These are phyloP conservation scores for Dicaeum eximium DNA, from an alignment of 2,113 vertebrate genomes.

Conservation along the genomic window DNA sequence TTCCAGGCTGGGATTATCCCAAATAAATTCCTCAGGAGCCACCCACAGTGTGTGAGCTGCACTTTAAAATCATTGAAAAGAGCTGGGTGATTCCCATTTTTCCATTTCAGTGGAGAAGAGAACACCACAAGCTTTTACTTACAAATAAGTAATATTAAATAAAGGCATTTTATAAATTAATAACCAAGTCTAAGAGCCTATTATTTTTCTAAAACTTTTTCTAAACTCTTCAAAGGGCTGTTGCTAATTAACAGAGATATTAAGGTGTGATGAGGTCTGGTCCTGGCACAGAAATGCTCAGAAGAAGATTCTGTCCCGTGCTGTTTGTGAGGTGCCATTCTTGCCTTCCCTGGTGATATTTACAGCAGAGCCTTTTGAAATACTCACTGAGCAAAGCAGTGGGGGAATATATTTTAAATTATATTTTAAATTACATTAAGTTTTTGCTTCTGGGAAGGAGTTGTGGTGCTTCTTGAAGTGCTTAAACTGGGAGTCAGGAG, in stretches of 20 bases:
- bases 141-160: not conserved
- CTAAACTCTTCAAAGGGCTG: not conserved
- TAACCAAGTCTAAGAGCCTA: not conserved
- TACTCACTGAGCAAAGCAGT: not conserved
- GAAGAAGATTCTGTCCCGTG: accelerated
- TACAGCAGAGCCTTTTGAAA: not conserved
- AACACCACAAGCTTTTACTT: not conserved
- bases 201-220: not conserved
- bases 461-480: not conserved
- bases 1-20: not conserved
- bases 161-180: not conserved
- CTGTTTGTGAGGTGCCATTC: not conserved
- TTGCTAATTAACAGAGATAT: not conserved
- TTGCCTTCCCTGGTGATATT: not conserved
- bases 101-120: not conserved
- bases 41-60: accelerated
- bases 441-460: not conserved
- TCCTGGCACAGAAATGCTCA: not conserved
- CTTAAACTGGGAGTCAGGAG: not conserved
- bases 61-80: accelerated
- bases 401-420: not conserved
- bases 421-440: not conserved
- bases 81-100: not conserved
- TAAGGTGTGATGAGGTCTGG: not conserved
- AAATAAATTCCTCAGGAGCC: not conserved